Base-by-base conservation (phyloP, 2,888 invertebrate species). In the Metalampra italica region DNA sequence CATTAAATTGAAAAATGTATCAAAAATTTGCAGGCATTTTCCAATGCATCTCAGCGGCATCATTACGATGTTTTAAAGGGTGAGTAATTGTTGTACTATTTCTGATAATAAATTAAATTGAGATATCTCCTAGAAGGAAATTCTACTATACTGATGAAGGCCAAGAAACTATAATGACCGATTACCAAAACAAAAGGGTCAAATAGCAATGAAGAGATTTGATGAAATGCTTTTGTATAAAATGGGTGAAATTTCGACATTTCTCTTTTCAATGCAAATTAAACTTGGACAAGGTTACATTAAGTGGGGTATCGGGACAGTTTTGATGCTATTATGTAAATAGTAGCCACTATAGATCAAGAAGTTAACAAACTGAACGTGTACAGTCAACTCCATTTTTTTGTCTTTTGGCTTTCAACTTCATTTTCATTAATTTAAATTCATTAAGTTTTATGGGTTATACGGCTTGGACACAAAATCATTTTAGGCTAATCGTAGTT, bases 1-100 rank as follows among this genome's bases (percentile, higher is more conserved):
- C 22, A 42, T 11, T 14, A 40, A 2, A 40, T 41, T 43, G 1
- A 32, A 32, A 1, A 32, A 4, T 9, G 32, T 32, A 32, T 32
- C 8, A 3, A 32, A 32, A 32, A 4, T 36, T 36, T 34, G 5
- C 22, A 44, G 34, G 34, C 14, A 14, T 44, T 15, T 9, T 34
- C 42, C 41, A 55, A 15, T 36, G 55, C 72, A 36, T 36, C 38
- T 51, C 57, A 29, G 68, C 71, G 1, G 85, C 82, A 7, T 78
- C 61, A 67, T 62, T 85, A 45, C 66, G 80, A 52, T 85, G 83
- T 64, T 85, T 80, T 52, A 78, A 73, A 49, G 78, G 75, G 85
- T 85, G 65, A 74, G 80, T 62, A 30, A 43, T n/a, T n/a, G 1
- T 36, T 36, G 37, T 46, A 13, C 34, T 34, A 13, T 32, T 32